Percentiles rank a stretch among this genome's conserved stretches.
These are phyloP conservation scores for Catostomus latipinnis DNA, from an alignment of 2,797 vertebrate species.

Conservation along the genomic window DNA sequence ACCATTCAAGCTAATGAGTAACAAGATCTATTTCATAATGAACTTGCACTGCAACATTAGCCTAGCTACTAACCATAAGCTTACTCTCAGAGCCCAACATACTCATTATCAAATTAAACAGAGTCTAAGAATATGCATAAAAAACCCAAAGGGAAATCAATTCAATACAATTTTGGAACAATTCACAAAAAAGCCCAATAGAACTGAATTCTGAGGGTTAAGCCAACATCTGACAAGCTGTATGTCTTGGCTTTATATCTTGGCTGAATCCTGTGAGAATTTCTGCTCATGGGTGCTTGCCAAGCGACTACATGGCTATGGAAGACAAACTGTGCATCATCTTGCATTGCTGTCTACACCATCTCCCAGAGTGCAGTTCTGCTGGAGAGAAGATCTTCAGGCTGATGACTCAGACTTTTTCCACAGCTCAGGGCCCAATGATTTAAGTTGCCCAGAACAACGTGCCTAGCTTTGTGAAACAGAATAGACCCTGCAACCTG, in stretches of 20 bases:
- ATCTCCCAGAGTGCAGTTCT: conserved; percentile 32
- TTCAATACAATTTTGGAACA: conserved; percentile 34
- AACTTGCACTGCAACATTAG: conserved; percentile 72
- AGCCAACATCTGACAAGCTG: conserved; percentile 5
- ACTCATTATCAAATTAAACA: conserved; percentile 59
- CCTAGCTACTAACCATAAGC: conserved; percentile 55
- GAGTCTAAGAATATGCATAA: conserved; percentile 47
- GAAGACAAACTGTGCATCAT: conserved; percentile 1
- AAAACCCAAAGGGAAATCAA: conserved; percentile 17
- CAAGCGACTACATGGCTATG: conserved; percentile 29
- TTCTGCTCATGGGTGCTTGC: conserved; percentile 16
- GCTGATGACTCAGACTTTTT: conserved; percentile 54
- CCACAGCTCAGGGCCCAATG: conserved; percentile 41
- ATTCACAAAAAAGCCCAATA: neutral
- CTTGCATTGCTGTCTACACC: conserved; percentile 1
- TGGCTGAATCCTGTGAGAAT: conserved; percentile 40
- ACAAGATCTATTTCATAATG: conserved; percentile 73
- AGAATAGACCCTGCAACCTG: conserved; percentile 13
- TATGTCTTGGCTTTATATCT: conserved; percentile 17
- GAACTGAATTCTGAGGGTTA: conserved; percentile 10
- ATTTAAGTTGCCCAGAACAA: conserved; percentile 44
- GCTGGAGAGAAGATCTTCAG: conserved; percentile 29
- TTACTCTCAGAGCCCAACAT: conserved; percentile 22
- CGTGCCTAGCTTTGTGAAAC: conserved; percentile 35
- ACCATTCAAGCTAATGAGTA: conserved; percentile 69